phyloP scores from a whole-genome alignment of 2,113 vertebrate genomes.

The Cryptomyrus ogoouensis region DNA sequence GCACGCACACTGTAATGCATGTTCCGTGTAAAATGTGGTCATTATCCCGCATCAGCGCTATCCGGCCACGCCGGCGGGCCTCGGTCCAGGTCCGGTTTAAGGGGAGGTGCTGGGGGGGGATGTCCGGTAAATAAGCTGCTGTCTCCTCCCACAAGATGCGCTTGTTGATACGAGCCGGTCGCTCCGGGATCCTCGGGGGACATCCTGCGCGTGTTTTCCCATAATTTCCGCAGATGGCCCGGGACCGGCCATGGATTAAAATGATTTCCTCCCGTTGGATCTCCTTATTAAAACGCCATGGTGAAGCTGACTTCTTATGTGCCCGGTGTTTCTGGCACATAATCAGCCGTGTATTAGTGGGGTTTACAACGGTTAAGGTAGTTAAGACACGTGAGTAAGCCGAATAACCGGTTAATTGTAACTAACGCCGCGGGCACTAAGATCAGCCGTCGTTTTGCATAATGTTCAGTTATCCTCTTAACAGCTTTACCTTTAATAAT shows the following conservation, averaged over 20 bases:
- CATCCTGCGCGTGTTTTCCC: too few relatives aligned
- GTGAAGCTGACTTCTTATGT: neutral
- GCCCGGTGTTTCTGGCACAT: neutral
- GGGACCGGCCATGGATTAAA: neutral
- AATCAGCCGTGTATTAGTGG: neutral
- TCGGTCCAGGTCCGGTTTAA: neutral
- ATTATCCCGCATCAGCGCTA: neutral
- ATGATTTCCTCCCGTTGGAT: neutral
- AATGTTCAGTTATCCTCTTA: neutral
- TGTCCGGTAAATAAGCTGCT: neutral
- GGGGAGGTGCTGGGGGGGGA: neutral
- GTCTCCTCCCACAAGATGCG: neutral
- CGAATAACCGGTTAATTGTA: neutral
- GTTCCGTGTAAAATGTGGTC: neutral
- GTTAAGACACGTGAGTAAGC: neutral
- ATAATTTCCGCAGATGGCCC: too few relatives aligned
- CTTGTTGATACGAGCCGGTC: neutral
- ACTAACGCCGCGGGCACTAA: neutral
- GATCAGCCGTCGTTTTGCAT: neutral
- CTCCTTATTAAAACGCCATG: neutral
- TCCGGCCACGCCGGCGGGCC: neutral
- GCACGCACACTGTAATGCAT: neutral
- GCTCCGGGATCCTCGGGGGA: neutral
- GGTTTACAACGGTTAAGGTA: neutral
- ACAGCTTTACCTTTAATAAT: neutral